These are phyloP conservation scores for Sylvilagus floridanus DNA, from an alignment of 2,797 vertebrate species.

Conservation along the genomic window DNA sequence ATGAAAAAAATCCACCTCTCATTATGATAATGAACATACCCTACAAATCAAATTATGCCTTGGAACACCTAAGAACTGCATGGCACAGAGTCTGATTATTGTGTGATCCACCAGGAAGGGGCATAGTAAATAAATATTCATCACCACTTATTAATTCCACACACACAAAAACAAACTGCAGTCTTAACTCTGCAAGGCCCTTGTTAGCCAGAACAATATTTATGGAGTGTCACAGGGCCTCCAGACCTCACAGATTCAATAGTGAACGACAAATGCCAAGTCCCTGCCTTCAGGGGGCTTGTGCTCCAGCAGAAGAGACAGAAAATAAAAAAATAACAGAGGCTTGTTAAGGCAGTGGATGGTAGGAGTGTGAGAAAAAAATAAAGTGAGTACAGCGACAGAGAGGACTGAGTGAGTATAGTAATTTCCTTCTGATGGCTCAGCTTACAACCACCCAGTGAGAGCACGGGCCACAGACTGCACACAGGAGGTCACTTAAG, in stretches of 20 bases:
- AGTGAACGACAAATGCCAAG: background rate
- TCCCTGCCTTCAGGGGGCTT: background rate
- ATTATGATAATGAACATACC: background rate
- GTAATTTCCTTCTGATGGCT: background rate
- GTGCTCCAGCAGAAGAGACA: conserved; percentile 6
- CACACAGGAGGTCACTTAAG: background rate
- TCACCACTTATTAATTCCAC: background rate
- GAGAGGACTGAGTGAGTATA: background rate
- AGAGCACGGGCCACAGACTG: background rate
- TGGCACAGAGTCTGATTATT: background rate
- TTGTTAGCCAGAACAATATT: conserved; percentile 22
- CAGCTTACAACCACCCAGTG: background rate
- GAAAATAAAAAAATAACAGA: background rate
- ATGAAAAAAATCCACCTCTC: background rate
- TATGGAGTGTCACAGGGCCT: background rate
- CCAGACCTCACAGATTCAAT: background rate
- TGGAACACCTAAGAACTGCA: background rate
- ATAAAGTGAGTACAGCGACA: background rate
- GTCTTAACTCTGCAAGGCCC: background rate
- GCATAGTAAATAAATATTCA: background rate
- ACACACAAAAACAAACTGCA: background rate
- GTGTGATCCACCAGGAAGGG: background rate
- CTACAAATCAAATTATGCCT: background rate
- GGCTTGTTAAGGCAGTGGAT: background rate
- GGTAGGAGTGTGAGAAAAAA: background rate